Evolutionary conservation across 2,888 invertebrate genomes (phyloP), one percentile per base, ranked within the genome.

Genomic region (Cylloceria caligata): DNA sequence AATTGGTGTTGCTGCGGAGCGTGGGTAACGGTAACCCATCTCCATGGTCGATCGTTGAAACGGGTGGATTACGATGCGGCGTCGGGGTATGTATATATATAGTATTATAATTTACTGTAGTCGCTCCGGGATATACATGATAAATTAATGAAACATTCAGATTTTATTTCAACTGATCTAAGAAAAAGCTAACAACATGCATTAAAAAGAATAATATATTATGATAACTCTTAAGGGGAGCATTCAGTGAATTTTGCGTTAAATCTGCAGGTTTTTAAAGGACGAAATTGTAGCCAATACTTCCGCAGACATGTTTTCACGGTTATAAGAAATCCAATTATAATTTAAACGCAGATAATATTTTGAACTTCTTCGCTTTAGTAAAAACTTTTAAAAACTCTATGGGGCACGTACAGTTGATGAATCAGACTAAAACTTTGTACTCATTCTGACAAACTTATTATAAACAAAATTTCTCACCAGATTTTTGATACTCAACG

Each of bases 11-110:
- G 67, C 75, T 36, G 60, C 57, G 71, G 24, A 47, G 69, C 74
- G 62, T 36, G 34, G 11, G 47, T 84, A 82, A 82, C 84, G 80
- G 82, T 84, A 80, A 80, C 49, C 49, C 57, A 60, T 71, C 57
- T 75, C 47, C 52, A 71, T 62, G 76, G 57, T 57, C 52, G 57
- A 74, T 64, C 77, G 68, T 76, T 74, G 80, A 82, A 71, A 64
- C 19, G 36, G 49, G 52, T 55, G 30, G 62, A 71, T 71, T 74
- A 77, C 69, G n/a, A 39, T 27, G 55, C 7, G 16, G 2, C 45
- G 62, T 60, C 19, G 49, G 19, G 30, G 49, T 67, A 36, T 39
- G 49, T 13, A 47, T 19, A 21, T 13, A 19, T 2, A 11, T 7
- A 39, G 52, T 11, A 21, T 34, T n/a, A 47, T 27, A 16, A 47